Conservation (phyloP, 2,797 vertebrate genomes). For the Galago senegalensis region DNA sequence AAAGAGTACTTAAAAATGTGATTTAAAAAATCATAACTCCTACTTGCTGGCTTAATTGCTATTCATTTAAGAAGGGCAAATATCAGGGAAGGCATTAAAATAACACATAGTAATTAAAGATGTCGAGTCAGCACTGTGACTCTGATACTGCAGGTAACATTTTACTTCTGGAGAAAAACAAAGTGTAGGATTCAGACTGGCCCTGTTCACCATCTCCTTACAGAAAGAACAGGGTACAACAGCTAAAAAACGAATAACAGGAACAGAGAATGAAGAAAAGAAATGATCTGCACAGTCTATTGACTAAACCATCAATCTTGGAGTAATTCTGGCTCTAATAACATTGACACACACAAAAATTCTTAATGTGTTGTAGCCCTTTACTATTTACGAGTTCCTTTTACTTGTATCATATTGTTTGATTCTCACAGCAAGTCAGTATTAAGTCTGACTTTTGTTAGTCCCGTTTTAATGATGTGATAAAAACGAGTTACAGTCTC, state of each 20-base stretch:
- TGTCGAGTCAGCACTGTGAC: background rate
- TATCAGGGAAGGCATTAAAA: slow-evolving; percentile 42
- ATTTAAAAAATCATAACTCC: slow-evolving; percentile 46
- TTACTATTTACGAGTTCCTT: slow-evolving; percentile 8
- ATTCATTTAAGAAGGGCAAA: slow-evolving; percentile 53
- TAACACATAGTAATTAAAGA: slow-evolving; percentile 5
- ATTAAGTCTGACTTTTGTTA: background rate
- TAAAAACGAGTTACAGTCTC: background rate
- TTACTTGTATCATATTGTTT: background rate
- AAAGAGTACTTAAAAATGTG: slow-evolving; percentile 48
- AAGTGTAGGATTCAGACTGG: background rate
- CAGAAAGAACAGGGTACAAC: background rate
- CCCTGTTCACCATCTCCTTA: background rate
- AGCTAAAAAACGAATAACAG: background rate
- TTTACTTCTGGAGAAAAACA: background rate
- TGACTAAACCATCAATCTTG: background rate
- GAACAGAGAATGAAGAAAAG: background rate
- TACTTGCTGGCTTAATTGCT: slow-evolving; percentile 58
- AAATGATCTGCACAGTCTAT: background rate
- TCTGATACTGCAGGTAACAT: background rate
- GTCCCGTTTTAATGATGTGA: background rate
- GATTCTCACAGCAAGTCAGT: background rate
- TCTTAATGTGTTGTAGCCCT: slow-evolving; percentile 23
- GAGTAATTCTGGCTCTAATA: background rate
- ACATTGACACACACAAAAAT: background rate